Evolutionary conservation across 2,113 vertebrate species (phyloP), one percentile per base, ranked within the genome.

Genomic region (Anarrhichthys ocellatus): DNA sequence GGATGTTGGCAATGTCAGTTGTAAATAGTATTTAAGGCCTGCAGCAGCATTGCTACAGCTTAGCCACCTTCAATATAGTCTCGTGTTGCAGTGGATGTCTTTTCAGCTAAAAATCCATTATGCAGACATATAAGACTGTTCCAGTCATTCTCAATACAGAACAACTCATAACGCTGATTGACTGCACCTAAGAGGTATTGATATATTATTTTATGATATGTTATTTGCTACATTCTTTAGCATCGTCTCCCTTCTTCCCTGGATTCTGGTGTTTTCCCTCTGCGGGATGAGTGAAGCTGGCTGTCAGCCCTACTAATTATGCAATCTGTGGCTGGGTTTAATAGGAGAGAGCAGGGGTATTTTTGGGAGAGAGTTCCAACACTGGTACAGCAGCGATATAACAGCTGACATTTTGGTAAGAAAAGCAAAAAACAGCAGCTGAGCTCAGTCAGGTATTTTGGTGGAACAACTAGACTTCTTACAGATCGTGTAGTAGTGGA

Each of bases 351-450:
- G 24, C 59, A 29, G 52, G 18, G 14, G 54, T 79, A 72, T 82
- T 69, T 59, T 71, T 74, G 24, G 40, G 72, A 46, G n/a, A 61
- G 70, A 78, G 65, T 59, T 82, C 56, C n/a, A 82, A 68, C 73
- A 66, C 54, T 76, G 42, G 13, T 38, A 64, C 63, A 85, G 65
- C 52, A 81, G 59, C 32, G 48, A 48, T 65, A 38, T 38, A 42
- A 73, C 65, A 44, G 75, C 36, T 71, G 81, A 84, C 73, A 69
- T 84, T 80, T 85, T 79, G 44, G 67, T 85, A 73, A 48, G 67
- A 71, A 5, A 52, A 70, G 65, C 48, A 70, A 78, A 79, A 29
- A 78, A 59, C 74, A 69, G 65, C 7, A 2, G 56, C 72, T 78
- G 58, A 81, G 38, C 38, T 74, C 52, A 61, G 61, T 50, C 70